Percentiles rank a stretch among this genome's conserved stretches.
Evolutionary conservation across 2,888 invertebrate species (phyloP).

Genomic region (Heliconius ethilla): DNA sequence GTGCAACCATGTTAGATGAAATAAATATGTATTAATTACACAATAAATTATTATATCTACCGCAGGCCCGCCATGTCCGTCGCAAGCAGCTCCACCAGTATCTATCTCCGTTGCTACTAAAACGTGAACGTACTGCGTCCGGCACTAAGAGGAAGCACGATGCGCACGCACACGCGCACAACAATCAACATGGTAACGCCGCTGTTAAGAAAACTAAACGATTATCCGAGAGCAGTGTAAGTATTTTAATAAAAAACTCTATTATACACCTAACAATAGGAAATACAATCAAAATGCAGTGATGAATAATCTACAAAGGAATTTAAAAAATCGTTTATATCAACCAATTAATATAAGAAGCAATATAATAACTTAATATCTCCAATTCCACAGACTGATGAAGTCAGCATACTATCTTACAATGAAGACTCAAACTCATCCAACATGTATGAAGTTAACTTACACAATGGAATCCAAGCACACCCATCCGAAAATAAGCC

Average conservation of each 20-base stretch:
- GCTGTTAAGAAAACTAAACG: constrained; percentile 68
- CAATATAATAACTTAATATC: background rate
- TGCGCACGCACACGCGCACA: constrained; percentile 56
- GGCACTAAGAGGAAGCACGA: constrained; percentile 58
- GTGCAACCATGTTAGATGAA: too few relatives aligned
- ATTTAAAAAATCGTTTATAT: background rate
- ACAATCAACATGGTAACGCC: constrained; percentile 30
- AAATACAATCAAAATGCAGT: too few relatives aligned
- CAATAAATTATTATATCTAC: too few relatives aligned
- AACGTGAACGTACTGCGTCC: constrained; percentile 87
- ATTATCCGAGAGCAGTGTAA: constrained; percentile 72
- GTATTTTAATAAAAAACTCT: constrained; percentile 46
- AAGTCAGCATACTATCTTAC: constrained; percentile 70
- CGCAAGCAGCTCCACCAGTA: constrained; percentile 89
- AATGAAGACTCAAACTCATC: constrained; percentile 78
- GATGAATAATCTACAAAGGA: too few relatives aligned
- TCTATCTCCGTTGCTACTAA: constrained; percentile 85
- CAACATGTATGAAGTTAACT: constrained; percentile 68
- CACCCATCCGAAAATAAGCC: constrained; percentile 47
- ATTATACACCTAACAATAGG: too few relatives aligned
- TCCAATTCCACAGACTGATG: constrained; percentile 63
- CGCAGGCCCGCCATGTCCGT: constrained; percentile 93
- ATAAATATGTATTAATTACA: too few relatives aligned
- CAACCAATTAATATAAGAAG: background rate
- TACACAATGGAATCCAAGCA: constrained; percentile 57